A percentile compares a stretch with the other conserved stretches of the same genome.
Conservation (phyloP, 2,113 vertebrate genomes). For the Emydura subglobosa region DNA sequence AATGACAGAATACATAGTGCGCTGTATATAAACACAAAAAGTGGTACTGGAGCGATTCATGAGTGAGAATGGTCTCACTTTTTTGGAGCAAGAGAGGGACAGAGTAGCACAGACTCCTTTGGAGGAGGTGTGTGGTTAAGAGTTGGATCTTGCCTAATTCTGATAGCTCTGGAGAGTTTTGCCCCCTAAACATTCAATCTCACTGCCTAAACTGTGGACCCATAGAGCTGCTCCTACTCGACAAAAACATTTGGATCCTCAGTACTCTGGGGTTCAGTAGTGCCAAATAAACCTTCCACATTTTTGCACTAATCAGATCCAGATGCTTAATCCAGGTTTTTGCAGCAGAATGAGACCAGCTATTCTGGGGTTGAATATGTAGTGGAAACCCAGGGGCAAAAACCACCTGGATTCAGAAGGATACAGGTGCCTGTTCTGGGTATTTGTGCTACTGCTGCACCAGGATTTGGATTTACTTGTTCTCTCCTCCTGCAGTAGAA, state of each 20-base stretch:
- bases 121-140: too few species aligned
- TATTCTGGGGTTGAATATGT: background rate
- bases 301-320: background rate
- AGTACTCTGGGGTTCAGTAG: too few species aligned
- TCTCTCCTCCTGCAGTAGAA: background rate
- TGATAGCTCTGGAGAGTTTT: too few species aligned
- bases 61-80: background rate
- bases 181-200: too few species aligned
- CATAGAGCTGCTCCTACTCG: too few species aligned
- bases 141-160: too few species aligned
- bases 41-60: background rate
- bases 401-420: background rate
- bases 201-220: too few species aligned
- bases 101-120: too few species aligned
- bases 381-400: background rate
- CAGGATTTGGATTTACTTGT: background rate
- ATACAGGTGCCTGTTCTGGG: background rate
- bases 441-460: too few species aligned
- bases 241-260: too few species aligned
- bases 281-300: background rate
- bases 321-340: background rate
- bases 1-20: background rate
- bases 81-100: too few species aligned
- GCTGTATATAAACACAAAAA: background rate
- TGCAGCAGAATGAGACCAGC: background rate